Evolutionary conservation across 2,888 invertebrate genomes (phyloP).

Genomic region (Mylabris sibirica): DNA sequence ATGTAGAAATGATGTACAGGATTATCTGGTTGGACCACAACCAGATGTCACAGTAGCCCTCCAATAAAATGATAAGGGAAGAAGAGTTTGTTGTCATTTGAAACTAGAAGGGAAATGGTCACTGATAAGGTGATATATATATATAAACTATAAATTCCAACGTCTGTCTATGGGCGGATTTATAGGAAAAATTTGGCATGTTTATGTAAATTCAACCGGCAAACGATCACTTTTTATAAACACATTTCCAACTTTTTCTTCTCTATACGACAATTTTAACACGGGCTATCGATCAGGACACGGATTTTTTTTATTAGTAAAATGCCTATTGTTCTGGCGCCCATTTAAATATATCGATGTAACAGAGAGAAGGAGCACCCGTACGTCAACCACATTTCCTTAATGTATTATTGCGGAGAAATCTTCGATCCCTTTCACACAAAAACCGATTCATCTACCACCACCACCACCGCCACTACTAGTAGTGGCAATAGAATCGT

Average conservation of each 20-base stretch:
- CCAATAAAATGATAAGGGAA: neutral
- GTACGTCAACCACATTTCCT: slow-evolving; percentile 11
- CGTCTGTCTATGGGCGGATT: slow-evolving; percentile 18
- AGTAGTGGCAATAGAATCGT: neutral
- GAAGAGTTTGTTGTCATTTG: neutral
- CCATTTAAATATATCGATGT: slow-evolving; percentile 15
- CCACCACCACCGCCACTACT: neutral
- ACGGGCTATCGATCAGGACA: slow-evolving; percentile 7
- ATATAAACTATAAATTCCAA: slow-evolving; percentile 28
- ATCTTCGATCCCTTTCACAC: slow-evolving; percentile 12
- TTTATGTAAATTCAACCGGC: slow-evolving; percentile 28
- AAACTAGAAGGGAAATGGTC: neutral
- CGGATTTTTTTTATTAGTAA: slow-evolving; percentile 24
- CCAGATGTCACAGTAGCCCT: slow-evolving; percentile 2
- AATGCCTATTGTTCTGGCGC: slow-evolving; percentile 24
- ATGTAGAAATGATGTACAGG: slow-evolving; percentile 18
- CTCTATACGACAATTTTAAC: neutral
- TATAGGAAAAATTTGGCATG: slow-evolving; percentile 27
- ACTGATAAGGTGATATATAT: slow-evolving; percentile 21
- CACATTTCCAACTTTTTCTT: slow-evolving; percentile 21
- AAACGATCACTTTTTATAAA: slow-evolving; percentile 19
- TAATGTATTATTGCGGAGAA: slow-evolving; percentile 14
- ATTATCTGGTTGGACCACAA: slow-evolving; percentile 16
- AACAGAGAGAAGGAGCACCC: neutral
- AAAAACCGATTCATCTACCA: slow-evolving; percentile 6